These are phyloP conservation scores for Apamea epomidion DNA, from an alignment of 2,888 invertebrate genomes.

Conservation along the genomic window DNA sequence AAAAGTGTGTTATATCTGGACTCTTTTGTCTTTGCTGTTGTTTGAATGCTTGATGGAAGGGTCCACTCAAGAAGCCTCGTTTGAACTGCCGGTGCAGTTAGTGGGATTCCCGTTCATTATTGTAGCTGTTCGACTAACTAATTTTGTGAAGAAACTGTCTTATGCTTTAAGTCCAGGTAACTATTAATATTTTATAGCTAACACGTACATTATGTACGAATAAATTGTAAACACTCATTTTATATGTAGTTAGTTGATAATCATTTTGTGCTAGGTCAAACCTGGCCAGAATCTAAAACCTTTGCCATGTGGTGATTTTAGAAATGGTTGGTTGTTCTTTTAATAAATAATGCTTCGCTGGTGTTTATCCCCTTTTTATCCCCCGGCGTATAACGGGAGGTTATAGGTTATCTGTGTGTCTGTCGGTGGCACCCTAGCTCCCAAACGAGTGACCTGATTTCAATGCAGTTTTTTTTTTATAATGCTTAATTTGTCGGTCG, in stretches of 20 bases:
- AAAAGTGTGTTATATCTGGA: conserved; percentile 83
- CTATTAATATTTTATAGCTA: neutral
- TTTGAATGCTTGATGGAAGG: conserved; percentile 82
- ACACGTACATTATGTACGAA: neutral
- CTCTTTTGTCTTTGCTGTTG: conserved; percentile 77
- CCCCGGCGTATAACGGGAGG: neutral
- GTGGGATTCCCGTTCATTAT: conserved; percentile 96
- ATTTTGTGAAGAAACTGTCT: conserved; percentile 95
- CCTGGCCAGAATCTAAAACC: neutral
- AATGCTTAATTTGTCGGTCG: neutral
- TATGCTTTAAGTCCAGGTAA: conserved; percentile 92
- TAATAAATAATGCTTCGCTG: neutral
- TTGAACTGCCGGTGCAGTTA: conserved; percentile 94
- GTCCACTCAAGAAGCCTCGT: conserved; percentile 75
- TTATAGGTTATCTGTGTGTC: neutral
- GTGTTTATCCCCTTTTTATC: neutral
- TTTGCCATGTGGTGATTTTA: neutral
- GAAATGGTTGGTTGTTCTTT: neutral
- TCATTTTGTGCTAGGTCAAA: neutral
- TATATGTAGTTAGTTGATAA: neutral
- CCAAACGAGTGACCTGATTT: neutral
- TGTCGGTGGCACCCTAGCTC: neutral
- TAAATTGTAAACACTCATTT: neutral
- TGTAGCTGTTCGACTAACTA: conserved; percentile 93
- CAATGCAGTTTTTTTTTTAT: neutral